A percentile compares a stretch with the other conserved stretches of the same genome.
Evolutionary conservation across 2,113 vertebrate genomes (phyloP).

Genomic region (Engystomops pustulosus): DNA sequence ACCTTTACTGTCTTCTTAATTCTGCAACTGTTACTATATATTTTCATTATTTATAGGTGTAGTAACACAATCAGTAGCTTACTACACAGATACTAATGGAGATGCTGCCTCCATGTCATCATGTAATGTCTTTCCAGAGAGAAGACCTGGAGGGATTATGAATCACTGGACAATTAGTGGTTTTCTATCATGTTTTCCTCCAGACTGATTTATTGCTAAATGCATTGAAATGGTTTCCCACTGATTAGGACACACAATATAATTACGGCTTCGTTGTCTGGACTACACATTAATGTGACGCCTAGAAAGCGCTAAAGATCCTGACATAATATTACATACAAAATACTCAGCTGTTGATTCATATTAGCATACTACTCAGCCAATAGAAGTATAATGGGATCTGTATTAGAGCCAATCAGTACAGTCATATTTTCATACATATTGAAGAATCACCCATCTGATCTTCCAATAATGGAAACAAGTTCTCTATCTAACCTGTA

Average conservation of each 20-base stretch:
- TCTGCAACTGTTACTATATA: too few species aligned
- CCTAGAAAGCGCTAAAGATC: not conserved
- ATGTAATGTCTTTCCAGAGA: not conserved
- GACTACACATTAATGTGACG: not conserved
- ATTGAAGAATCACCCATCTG: too few species aligned
- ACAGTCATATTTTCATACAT: too few species aligned
- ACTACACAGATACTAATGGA: not conserved
- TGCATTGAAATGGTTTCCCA: not conserved
- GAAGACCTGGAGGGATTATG: not conserved
- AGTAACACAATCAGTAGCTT: not conserved
- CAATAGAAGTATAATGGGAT: not conserved
- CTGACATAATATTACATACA: not conserved
- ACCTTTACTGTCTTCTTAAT: too few species aligned
- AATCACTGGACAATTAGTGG: slow-evolving; percentile 34
- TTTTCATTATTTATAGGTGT: not conserved
- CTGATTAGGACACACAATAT: slow-evolving; percentile 11
- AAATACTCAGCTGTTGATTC: not conserved
- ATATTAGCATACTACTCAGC: not conserved
- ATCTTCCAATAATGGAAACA: too few species aligned
- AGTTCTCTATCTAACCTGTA: too few species aligned
- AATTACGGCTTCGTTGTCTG: slow-evolving; percentile 22
- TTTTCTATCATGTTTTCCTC: slow-evolving; percentile 11
- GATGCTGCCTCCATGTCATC: not conserved
- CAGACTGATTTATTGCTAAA: slow-evolving; percentile 35
- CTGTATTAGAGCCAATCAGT: not conserved